Evolutionary conservation across 2,888 invertebrate genomes (phyloP).

Genomic region (Hetaerina titia): DNA sequence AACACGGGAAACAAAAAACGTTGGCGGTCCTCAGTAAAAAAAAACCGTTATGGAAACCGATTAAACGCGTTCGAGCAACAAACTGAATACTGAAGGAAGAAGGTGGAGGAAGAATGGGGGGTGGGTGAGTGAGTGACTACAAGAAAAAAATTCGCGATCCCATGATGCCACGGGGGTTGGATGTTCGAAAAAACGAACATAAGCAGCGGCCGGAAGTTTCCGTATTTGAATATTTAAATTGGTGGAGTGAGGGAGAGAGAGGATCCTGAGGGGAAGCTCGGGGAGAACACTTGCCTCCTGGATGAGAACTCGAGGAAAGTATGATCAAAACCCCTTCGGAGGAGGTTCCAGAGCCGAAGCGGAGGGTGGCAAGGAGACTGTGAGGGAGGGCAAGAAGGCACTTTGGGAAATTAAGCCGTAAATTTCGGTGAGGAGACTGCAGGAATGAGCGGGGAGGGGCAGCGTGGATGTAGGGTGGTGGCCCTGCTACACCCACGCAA

Average conservation of each 20-base stretch:
- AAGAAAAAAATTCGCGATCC: background rate
- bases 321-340: slow-evolving; percentile 1
- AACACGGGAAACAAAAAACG: background rate
- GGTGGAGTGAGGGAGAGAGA: background rate
- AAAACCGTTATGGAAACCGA: background rate
- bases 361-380: background rate
- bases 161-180: slow-evolving; percentile 8
- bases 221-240: slow-evolving; percentile 35
- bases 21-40: background rate
- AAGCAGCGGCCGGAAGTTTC: slow-evolving; percentile 8
- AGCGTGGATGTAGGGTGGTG: background rate
- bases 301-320: slow-evolving; percentile 27
- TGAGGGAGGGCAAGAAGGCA: background rate
- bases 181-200: background rate
- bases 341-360: background rate
- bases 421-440: slow-evolving; percentile 25
- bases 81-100: slow-evolving; percentile 11
- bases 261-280: background rate
- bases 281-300: background rate
- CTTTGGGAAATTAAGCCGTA: slow-evolving; percentile 58
- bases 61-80: slow-evolving; percentile 5
- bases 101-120: background rate
- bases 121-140: background rate
- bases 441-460: background rate
- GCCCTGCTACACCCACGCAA: background rate